Base-by-base conservation (phyloP, 2,888 invertebrate species). In the Perdita meconis region DNA sequence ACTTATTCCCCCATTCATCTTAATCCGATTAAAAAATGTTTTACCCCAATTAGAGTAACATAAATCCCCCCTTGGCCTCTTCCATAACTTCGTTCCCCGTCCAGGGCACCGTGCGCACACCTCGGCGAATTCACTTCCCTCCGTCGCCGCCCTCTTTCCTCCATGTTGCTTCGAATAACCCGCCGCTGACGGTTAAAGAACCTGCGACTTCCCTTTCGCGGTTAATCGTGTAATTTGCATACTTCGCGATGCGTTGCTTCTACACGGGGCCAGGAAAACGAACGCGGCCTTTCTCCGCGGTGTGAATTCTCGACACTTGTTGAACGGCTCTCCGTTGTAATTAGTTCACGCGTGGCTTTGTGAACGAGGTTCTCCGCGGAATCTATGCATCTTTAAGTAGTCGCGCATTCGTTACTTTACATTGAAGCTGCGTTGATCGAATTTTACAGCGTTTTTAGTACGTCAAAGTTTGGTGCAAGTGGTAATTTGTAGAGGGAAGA, bases 11-110 rank as follows among this genome's bases (percentile, higher is more conserved):
- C 50, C 47, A 30, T 63, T 73, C 34, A 10, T 51, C 64, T 77
- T 75, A 42, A 68, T 64, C 47, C 57, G 64, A 75, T 68, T 64
- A 64, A 75, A 77, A 60, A 59, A 40, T 60, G n/a, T 64, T 76
- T 50, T 6, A 3, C 22, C 12, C 55, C 63, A 75, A 77, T 75
- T 55, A 60, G 69, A 56, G 53, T 44, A 44, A 50, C 76, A 6
- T 47, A 50, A 64, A 64, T 47, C 10, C n/a, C 4, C 3, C 10
- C 38, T 5, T 1, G 38, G 36, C 13, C 40, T 13, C 24, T 40
- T 42, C 42, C 34, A 38, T 24, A 38, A 50, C 42, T 57, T 51
- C 10, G 22, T 42, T 19, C 4, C 57, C 24, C 19, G 1, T 12
- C 2, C 22, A 22, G 0, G 2, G 12, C 19, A 24, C 22, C 10